Conservation (phyloP, 2,888 invertebrate species). For the Dyspetes luteomarginatus region DNA sequence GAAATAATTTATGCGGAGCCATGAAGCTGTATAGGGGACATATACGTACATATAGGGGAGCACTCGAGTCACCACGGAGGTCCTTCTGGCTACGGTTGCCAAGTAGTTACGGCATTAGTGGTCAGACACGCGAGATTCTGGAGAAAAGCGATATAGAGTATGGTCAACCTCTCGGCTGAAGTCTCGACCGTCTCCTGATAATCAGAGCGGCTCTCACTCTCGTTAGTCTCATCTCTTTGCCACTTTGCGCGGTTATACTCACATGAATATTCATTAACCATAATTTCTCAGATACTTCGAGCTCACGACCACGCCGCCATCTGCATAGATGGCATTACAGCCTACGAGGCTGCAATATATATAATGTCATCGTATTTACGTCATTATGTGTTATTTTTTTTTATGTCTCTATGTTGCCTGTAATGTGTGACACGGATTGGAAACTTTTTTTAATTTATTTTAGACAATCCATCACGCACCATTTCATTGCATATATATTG, state of each 20-base stretch:
- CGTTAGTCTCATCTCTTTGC: conserved; percentile 53
- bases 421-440: no score
- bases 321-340: background rate
- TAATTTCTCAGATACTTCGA: conserved; percentile 34
- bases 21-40: conserved; percentile 1
- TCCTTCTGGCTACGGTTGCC: no score
- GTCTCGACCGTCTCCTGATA: conserved; percentile 31
- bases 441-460: no score
- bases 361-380: no score
- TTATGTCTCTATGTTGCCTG: no score
- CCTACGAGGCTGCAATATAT: no score
- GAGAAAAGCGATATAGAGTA: conserved; percentile 17
- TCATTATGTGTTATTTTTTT: no score
- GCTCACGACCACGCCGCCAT: background rate
- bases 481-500: no score
- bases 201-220: conserved; percentile 38
- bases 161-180: conserved; percentile 23
- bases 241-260: conserved; percentile 5
- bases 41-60: background rate
- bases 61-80: conserved; percentile 5
- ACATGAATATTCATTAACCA: conserved; percentile 54
- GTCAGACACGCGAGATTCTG: conserved; percentile 45
- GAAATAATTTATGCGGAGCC: conserved; percentile 2
- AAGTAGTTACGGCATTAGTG: conserved; percentile 53
- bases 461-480: no score